A percentile compares a stretch with the other conserved stretches of the same genome.
Evolutionary conservation across 1,140 invertebrate genomes (phyloP).

Genomic region (Neocloeon triangulifer): DNA sequence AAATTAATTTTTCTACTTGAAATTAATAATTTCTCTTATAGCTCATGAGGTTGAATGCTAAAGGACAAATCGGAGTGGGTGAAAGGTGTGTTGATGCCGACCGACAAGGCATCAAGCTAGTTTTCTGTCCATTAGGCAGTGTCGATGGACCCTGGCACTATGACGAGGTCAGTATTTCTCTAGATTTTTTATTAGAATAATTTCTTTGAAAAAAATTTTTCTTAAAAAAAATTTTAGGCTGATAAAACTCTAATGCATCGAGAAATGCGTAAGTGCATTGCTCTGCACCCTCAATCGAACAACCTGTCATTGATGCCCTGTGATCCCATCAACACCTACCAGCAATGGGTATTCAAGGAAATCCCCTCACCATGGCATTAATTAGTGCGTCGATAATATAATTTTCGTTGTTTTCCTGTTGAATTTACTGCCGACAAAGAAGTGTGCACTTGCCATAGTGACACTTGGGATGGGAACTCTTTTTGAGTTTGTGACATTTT

Average conservation of each 20-base stretch:
- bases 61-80: constrained; percentile 84
- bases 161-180: constrained; percentile 34
- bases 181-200: no score
- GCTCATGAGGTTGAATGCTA: constrained; percentile 73
- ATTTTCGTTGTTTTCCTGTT: no score
- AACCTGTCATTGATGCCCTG: constrained; percentile 55
- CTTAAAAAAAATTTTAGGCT: no score
- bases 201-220: no score
- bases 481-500: no score
- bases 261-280: constrained; percentile 61
- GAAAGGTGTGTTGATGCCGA: constrained; percentile 88
- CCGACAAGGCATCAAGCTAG: constrained; percentile 57
- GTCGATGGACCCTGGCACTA: constrained; percentile 86
- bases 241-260: constrained; percentile 55
- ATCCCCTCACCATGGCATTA: constrained; percentile 47
- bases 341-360: constrained; percentile 67
- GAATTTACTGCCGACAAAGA: no score
- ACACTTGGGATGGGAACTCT: no score
- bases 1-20: no score
- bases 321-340: constrained; percentile 63
- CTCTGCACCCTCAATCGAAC: constrained; percentile 58
- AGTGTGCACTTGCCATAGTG: no score
- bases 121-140: constrained; percentile 72
- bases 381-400: no score
- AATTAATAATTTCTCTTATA: constrained; percentile 18